Evolutionary conservation across 2,888 invertebrate species (phyloP), one percentile per base, ranked within the genome.

Genomic region (Phytoseiulus persimilis): DNA sequence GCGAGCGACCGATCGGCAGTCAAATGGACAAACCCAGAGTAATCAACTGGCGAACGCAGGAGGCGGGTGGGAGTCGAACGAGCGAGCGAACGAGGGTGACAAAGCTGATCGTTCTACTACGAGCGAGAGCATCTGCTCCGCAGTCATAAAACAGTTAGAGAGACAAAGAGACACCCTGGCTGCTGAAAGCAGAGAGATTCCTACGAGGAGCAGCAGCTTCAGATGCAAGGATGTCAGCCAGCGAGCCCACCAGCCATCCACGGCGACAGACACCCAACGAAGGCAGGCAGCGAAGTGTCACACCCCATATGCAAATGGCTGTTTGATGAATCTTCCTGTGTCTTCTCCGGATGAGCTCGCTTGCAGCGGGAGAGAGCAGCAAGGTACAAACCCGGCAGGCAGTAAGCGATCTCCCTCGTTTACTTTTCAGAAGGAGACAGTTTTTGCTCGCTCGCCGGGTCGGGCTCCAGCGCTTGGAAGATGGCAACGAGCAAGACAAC

Each of bases 301-400:
- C 87, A 87, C 45, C 87, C 32, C 45, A n/a, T 87, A 87, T 87
- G 87, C 87, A 87, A 87, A 87, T 87, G 32, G 87, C 39, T 45
- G 45, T 87, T 87, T 87, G 87, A 87, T 87, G 87, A 39, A 87
- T 87, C 87, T 39, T 87, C 87, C 33, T 9, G 32, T 87, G 87
- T 87, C 87, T 65, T 65, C 65, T 65, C 65, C 65, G 65, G 65
- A 65, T 65, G 65, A 18, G 65, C 65, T 65, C 65, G 65, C 46
- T 46, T 14, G 65, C 65, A 18, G 65, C 28, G 18, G 65, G 11
- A 1, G 18, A 14, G 65, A 65, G 18, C 65, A 65, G 65, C 65
- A 65, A 65, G 65, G 65, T 65, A 65, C 65, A 23, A 65, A 65
- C 65, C 65, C 65, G 65, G 65, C 65, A 28, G 65, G 65, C 65